Conservation (phyloP, 2,113 vertebrate genomes). For the Corythornis vintsioides region DNA sequence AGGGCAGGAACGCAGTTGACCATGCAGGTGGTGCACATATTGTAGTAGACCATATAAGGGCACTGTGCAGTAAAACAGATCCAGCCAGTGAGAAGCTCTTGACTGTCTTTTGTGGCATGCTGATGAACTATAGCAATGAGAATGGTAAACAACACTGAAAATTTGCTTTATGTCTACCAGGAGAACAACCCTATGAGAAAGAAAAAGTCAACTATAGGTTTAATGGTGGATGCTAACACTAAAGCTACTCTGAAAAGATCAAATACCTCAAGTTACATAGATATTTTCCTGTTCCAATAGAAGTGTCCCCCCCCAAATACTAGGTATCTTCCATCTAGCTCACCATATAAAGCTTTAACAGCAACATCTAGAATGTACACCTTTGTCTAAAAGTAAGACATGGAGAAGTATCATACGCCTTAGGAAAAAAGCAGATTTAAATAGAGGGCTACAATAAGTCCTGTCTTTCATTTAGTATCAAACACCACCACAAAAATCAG, state of each 20-base stretch:
- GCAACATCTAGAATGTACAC: background rate
- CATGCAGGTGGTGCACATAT: conserved; percentile 98
- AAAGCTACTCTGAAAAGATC: conserved; percentile 7
- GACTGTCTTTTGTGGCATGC: conserved; percentile 99
- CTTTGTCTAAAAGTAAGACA: background rate
- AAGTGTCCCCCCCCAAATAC: conserved; percentile 15
- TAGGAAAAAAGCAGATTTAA: background rate
- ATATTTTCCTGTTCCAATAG: conserved; percentile 11
- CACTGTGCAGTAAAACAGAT: conserved; percentile 94
- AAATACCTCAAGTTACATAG: background rate
- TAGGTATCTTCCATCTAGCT: background rate
- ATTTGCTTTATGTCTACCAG: conserved; percentile 79
- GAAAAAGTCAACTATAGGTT: conserved; percentile 19
- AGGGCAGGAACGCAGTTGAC: conserved; percentile 99
- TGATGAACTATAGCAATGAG: conserved; percentile 99
- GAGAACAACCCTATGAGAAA: conserved; percentile 26
- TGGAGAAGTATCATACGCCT: background rate
- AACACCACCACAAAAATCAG: background rate
- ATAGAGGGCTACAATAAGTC: background rate
- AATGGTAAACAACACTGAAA: conserved; percentile 92
- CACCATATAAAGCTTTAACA: background rate
- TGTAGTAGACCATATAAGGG: conserved; percentile 96
- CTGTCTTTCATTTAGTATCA: background rate
- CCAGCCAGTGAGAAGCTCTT: conserved; percentile 98
- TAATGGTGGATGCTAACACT: background rate